Conservation (phyloP, 2,113 vertebrate species). For the Danionella cerebrum region DNA sequence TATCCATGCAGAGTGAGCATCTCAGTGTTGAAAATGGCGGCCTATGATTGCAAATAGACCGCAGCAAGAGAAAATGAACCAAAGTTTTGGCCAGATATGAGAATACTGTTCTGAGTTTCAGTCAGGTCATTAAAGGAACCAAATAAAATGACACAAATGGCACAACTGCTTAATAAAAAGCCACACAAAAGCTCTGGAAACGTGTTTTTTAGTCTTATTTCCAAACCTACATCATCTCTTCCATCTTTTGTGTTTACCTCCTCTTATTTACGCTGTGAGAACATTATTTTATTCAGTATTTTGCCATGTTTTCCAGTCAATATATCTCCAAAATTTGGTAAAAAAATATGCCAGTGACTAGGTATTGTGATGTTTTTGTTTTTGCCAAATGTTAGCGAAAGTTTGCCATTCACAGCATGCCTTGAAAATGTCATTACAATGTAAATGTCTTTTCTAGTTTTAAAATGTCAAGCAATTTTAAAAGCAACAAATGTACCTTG, state of each 20-base stretch:
- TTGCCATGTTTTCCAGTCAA: neutral
- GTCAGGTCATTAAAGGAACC: neutral
- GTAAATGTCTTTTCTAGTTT: neutral
- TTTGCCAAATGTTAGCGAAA: too few species aligned
- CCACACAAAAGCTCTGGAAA: neutral
- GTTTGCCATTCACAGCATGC: too few species aligned
- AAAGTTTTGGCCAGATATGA: neutral
- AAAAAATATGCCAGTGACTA: too few species aligned
- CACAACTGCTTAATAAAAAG: neutral
- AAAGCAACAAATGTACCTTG: neutral
- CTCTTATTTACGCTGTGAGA: neutral
- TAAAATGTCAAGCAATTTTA: neutral
- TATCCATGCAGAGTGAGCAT: slow-evolving; percentile 11
- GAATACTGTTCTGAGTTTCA: neutral
- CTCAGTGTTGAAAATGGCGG: slow-evolving; percentile 6
- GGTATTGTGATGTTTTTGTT: too few species aligned
- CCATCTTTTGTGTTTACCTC: neutral
- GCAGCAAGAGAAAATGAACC: neutral
- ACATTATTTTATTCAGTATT: neutral
- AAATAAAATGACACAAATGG: neutral
- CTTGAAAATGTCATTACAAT: neutral
- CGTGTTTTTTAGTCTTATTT: neutral
- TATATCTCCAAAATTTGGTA: too few species aligned
- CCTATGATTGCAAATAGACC: neutral
- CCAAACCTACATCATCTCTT: neutral